Evolutionary conservation across 2,888 invertebrate species (phyloP), one percentile per base, ranked within the genome.

Genomic region (Sussaba pulchella): DNA sequence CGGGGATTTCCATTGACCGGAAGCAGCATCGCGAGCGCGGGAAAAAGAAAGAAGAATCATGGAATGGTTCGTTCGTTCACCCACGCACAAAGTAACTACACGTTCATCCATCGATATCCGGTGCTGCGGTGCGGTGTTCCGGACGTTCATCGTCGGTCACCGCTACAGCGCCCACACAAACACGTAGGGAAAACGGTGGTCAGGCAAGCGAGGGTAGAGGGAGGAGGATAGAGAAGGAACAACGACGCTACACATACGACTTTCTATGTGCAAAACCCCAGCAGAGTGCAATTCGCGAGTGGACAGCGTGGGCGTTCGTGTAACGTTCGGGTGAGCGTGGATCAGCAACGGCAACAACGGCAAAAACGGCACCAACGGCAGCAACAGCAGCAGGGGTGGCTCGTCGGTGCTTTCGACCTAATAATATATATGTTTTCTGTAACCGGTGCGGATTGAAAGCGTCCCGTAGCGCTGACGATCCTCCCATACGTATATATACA

Each of bases 391-490:
- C 70, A 31, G 31, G 57, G 70, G 45, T 70, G 36, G 50, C 45
- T 26, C 24, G 64, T 17, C 50, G 52, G 61, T 52, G 45, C 76
- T 76, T 70, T 64, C 66, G 57, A 59, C 72, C 45, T 54, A 36
- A 78, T 54, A 36, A 78, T 73, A 63, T 69, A 63, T 47, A 73
- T 54, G 72, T 63, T 64, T 73, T 57, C 39, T 54, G 78, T 78
- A 78, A 78, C 73, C 78, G 69, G 74, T 63, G 73, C 73, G 67
- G 52, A 74, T 74, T 74, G 73, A 78, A 78, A 74, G 73, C 73
- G 63, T 73, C 36, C 74, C 63, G 70, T 54, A n/a, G 76, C n/a
- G 45, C 19, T 21, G 45, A n/a, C 24, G 14, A 43, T n/a, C 73
- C 52, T 69, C 14, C 64, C 41, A 64, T 59, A 50, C 41, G 45